phyloP scores from a whole-genome alignment of 2,888 invertebrate species.

The Lumbricus terrestris region DNA sequence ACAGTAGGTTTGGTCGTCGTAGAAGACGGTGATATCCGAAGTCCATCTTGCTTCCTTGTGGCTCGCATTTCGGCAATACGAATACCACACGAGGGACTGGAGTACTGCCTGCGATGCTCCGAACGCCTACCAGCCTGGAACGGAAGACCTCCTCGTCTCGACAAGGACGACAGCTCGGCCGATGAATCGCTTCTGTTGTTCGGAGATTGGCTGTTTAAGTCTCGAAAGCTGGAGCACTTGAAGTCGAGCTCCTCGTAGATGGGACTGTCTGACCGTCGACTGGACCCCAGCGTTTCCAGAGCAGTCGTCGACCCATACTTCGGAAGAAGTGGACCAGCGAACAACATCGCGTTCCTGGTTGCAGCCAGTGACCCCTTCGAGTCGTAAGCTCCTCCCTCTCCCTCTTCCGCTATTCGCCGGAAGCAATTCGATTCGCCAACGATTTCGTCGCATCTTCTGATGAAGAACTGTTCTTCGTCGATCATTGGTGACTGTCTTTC shows the following conservation, averaged over 20 bases:
- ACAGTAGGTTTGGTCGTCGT: not conserved
- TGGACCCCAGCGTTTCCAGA: slow-evolving; percentile 6
- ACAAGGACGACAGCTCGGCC: not conserved
- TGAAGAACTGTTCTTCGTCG: not conserved
- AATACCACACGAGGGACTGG: slow-evolving; percentile 24
- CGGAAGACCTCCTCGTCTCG: not conserved
- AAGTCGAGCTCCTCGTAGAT: slow-evolving; percentile 17
- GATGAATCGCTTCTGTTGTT: not conserved
- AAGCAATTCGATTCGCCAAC: not conserved
- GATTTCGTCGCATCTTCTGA: not conserved
- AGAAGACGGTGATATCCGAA: not conserved
- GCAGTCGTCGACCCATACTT: not conserved
- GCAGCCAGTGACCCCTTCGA: not conserved
- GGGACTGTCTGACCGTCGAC: not conserved
- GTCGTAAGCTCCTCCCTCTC: not conserved
- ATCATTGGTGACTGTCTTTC: not conserved
- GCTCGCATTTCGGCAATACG: slow-evolving; percentile 28
- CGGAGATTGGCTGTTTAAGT: not conserved
- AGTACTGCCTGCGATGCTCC: not conserved
- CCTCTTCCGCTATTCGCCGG: not conserved
- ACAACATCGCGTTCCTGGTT: not conserved
- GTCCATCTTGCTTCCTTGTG: not conserved
- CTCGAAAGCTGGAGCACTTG: not conserved
- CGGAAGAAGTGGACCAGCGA: not conserved
- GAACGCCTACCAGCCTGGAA: not conserved